Evolutionary conservation across 2,113 vertebrate species (phyloP).

Genomic region (Nanorana parkeri): DNA sequence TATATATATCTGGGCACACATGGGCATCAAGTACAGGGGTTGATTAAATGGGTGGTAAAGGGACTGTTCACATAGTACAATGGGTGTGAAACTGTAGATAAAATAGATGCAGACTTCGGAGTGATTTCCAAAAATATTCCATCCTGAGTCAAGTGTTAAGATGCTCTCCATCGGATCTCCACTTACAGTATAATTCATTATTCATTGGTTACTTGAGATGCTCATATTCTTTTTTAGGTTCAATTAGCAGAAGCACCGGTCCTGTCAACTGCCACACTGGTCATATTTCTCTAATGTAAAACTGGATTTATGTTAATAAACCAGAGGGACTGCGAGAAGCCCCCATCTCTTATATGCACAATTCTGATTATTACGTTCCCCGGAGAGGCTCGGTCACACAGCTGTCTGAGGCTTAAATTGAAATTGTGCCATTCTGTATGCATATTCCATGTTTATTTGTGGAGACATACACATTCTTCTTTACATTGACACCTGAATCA

Average conservation of each 20-base stretch:
- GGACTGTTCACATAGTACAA: no score
- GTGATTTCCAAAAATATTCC: neutral
- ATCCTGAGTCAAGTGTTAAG: neutral
- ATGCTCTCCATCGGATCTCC: neutral
- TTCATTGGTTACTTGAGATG: conserved; percentile 19
- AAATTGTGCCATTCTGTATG: neutral
- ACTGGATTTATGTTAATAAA: neutral
- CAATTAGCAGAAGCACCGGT: conserved; percentile 32
- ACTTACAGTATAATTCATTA: conserved; percentile 39
- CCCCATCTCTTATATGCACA: neutral
- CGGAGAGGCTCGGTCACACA: neutral
- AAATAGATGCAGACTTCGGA: no score
- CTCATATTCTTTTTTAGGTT: conserved; percentile 31
- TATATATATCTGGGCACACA: no score
- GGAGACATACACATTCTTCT: no score
- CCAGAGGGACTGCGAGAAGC: neutral
- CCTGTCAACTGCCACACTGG: conserved; percentile 10
- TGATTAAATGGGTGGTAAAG: no score
- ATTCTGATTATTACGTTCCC: neutral
- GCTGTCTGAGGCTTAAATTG: neutral
- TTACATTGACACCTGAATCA: no score
- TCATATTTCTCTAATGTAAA: neutral
- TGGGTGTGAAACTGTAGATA: no score
- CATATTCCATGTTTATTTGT: no score
- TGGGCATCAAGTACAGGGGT: no score